Evolutionary conservation across 2,797 vertebrate species (phyloP).

Genomic region (Hyperoplus immaculatus): DNA sequence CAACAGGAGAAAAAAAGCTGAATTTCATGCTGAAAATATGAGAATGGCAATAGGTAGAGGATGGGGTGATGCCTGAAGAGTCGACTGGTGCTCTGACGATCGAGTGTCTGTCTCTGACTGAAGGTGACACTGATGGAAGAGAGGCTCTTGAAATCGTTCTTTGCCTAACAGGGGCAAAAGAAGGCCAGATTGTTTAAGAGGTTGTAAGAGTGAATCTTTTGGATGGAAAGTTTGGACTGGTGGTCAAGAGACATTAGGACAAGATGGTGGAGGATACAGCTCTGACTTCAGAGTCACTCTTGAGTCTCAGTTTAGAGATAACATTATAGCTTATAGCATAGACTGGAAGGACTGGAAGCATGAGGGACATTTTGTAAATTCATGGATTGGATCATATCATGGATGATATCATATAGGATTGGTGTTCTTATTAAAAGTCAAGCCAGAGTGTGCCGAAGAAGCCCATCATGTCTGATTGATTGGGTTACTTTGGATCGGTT

Average conservation of each 20-base stretch:
- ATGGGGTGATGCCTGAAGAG: neutral
- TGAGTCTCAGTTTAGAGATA: too few relatives aligned
- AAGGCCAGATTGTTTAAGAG: neutral
- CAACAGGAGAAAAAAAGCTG: conserved; percentile 20
- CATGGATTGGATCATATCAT: too few relatives aligned
- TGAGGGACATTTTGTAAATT: too few relatives aligned
- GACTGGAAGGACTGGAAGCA: too few relatives aligned
- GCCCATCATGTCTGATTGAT: neutral
- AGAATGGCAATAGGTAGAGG: neutral
- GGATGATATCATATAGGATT: too few relatives aligned
- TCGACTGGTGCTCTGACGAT: neutral
- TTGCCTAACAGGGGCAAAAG: neutral
- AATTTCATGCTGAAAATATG: conserved; percentile 4
- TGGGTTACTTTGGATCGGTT: neutral
- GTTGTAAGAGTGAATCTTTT: neutral
- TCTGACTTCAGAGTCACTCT: too few relatives aligned
- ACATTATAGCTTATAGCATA: too few relatives aligned
- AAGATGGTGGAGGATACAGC: neutral
- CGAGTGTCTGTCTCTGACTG: conserved; percentile 13
- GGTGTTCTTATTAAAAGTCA: too few relatives aligned
- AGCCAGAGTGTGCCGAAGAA: neutral
- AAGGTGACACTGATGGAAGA: conserved; percentile 37
- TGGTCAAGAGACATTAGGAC: neutral
- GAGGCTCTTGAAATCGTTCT: conserved; percentile 10
- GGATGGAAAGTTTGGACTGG: conserved; percentile 30